phyloP scores from a whole-genome alignment of 2,797 vertebrate genomes.

The Enoplosus armatus region DNA sequence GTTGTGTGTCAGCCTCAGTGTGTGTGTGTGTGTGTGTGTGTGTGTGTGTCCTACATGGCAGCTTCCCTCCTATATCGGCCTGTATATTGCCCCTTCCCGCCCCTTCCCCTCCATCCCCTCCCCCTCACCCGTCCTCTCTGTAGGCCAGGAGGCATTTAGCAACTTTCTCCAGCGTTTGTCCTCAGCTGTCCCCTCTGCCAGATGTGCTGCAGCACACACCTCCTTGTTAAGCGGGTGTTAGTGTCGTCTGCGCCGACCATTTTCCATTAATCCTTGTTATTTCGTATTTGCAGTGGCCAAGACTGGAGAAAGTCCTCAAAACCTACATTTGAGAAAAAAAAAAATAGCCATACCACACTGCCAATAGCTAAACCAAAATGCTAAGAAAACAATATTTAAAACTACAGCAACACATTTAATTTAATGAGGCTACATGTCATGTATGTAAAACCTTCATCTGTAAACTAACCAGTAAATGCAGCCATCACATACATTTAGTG shows the following conservation, averaged over 20 bases:
- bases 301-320: not conserved
- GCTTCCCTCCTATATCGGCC: constrained; percentile 40
- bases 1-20: constrained; percentile 56
- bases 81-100: not conserved
- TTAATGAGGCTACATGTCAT: not conserved
- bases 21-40: constrained; percentile 18
- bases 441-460: not conserved
- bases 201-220: constrained; percentile 40
- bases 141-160: constrained; percentile 45
- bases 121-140: constrained; percentile 18
- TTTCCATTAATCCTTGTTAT: constrained; percentile 28
- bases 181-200: constrained; percentile 64
- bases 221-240: constrained; percentile 38
- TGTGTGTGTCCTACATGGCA: constrained; percentile 57
- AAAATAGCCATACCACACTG: not conserved
- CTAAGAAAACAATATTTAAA: not conserved
- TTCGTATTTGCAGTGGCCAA: constrained; percentile 5
- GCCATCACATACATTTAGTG: not conserved
- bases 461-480: not conserved
- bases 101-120: too few relatives aligned
- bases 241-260: not conserved
- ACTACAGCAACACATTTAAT: not conserved
- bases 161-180: constrained; percentile 56
- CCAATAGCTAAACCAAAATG: not conserved
- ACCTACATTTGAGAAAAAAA: not conserved